Base-by-base conservation (phyloP, 2,888 invertebrate species). In the Mesodorylaimus sp. region DNA sequence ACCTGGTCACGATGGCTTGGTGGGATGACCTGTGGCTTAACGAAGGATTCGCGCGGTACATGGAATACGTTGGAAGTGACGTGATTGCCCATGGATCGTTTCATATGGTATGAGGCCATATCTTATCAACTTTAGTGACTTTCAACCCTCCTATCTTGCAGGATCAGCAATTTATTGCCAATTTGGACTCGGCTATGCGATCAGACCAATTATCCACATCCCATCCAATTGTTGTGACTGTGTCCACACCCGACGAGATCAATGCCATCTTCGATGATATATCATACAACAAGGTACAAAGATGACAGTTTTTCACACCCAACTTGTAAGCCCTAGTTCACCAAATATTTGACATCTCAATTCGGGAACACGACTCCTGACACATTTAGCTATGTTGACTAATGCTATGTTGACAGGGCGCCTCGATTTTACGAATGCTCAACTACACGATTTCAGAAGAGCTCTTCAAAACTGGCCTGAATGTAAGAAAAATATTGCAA, bases 211-310 rank as follows among this genome's bases (percentile, higher is more conserved):
- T 85, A 24, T 78, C 81, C 39, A 78, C 83, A 0, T 84, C 85
- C 0, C 87, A 87, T 66, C 83, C 82, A 55, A 80, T 87, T 51
- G 83, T 80, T 0, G 77, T 84, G 1, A 77, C 80, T 61, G 87
- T 89, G 5, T 77, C 77, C 2, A 80, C 86, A 68, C 86, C 86
- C 0, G 81, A 83, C 60, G 86, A 88, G 69, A 85, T 88, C 38
- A 79, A 78, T 52, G 84, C 87, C 61, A 83, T 84, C 45, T 85
- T 86, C 60, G 85, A 86, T 64, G 76, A 79, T 50, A 88, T 89
- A 57, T 86, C 87, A 0, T 88, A 89, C 63, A 80, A 79, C 47
- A 89, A 89, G 76, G 85, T 52, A 48, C n/a, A n/a, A n/a, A n/a
- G n/a, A n/a, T n/a, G n/a, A n/a, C n/a, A n/a, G n/a, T n/a, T n/a